phyloP scores from a whole-genome alignment of 2,113 vertebrate genomes.

The Excalfactoria chinensis region DNA sequence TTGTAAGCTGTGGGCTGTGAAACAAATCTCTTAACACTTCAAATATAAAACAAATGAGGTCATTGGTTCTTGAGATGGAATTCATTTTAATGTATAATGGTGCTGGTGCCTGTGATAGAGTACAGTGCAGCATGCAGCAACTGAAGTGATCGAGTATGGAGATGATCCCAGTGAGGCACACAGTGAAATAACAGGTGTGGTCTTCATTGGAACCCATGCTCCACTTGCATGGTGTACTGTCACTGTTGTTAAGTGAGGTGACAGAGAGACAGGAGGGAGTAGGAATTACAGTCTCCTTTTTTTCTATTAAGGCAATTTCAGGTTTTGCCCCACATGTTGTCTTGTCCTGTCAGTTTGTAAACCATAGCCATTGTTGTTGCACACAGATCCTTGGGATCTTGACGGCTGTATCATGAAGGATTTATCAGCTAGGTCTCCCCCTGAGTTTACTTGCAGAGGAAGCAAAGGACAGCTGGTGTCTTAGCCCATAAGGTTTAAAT shows the following conservation, averaged over 20 bases:
- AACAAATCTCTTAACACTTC: not conserved
- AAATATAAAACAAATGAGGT: not conserved
- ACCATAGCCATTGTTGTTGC: not conserved
- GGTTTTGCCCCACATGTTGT: not conserved
- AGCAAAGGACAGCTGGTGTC: slow-evolving; percentile 6
- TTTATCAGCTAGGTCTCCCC: slow-evolving; percentile 9
- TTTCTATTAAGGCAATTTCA: not conserved
- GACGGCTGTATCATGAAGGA: not conserved
- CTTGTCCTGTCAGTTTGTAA: not conserved
- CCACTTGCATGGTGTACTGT: not conserved
- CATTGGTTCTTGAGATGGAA: not conserved
- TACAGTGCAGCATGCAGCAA: not conserved
- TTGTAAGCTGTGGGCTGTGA: not conserved
- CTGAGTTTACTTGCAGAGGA: not conserved
- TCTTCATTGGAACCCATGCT: not conserved
- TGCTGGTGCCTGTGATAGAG: not conserved
- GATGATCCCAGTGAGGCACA: not conserved
- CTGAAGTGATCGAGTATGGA: not conserved
- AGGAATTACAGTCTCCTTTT: not conserved
- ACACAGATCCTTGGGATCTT: not conserved
- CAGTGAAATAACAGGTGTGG: not conserved
- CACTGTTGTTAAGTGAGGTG: not conserved
- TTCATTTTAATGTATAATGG: not conserved
- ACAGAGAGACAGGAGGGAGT: not conserved
- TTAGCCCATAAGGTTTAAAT: not conserved